Conservation (phyloP, 64 coral and sea anemone genomes). For the Montipora capricornis region DNA sequence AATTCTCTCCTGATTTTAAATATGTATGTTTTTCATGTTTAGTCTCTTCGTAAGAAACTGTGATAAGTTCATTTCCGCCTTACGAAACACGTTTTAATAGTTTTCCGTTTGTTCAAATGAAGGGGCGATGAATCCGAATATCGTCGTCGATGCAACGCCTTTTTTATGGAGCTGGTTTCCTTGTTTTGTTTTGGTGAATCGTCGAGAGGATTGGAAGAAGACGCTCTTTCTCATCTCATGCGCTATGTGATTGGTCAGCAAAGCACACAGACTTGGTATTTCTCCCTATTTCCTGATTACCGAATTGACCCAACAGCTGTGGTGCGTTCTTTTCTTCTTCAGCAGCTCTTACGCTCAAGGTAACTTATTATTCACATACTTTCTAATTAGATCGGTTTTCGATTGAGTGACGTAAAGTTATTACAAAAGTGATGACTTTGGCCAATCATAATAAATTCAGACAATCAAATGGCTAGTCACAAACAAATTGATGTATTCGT, state of each 20-base stretch:
- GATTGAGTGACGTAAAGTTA: no score
- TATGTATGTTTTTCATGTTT: no score
- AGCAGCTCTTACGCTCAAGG: conserved; percentile 59
- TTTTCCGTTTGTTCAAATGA: background rate
- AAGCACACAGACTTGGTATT: conserved; percentile 40
- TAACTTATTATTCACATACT: background rate
- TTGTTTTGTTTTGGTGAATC: conserved; percentile 82
- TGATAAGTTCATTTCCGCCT: no score
- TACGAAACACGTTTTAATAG: no score
- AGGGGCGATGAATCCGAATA: background rate
- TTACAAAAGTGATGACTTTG: no score
- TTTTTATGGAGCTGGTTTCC: conserved; percentile 87
- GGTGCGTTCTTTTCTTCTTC: conserved; percentile 77
- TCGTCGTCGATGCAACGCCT: conserved; percentile 51
- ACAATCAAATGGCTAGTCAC: no score
- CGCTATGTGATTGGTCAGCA: conserved; percentile 40
- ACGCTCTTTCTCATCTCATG: conserved; percentile 40
- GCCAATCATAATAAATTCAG: no score
- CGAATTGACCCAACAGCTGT: conserved; percentile 74
- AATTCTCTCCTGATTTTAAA: no score
- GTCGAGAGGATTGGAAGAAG: conserved; percentile 22
- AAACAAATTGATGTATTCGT: no score
- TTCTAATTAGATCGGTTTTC: no score
- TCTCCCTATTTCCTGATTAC: conserved; percentile 83
- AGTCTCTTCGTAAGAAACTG: no score